Evolutionary conservation across 1,140 invertebrate species (phyloP), one percentile per base, ranked within the genome.

Genomic region (Metopolophium dirhodum): DNA sequence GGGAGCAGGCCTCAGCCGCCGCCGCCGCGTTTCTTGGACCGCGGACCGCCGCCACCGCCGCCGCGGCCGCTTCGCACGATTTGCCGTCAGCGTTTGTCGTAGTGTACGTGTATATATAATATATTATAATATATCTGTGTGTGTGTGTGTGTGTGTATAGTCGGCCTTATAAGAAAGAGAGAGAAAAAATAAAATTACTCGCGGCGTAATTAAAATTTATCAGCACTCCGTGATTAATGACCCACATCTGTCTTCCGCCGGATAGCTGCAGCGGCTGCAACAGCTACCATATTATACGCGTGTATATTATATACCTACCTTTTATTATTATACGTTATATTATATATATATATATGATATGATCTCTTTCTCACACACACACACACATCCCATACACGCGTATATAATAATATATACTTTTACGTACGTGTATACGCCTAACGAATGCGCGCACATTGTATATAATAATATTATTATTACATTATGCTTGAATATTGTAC

Each of bases 141-240:
- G 11, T 68, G 9, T n/a, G 3, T n/a, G 61, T 68, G 30, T 68
- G 30, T 41, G 85, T 14, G 41, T 41, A 3, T 30, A 41, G 85
- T 30, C 45, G 41, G 85, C 41, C 41, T 41, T 14, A n/a, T 20
- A 20, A 49, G 14, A 86, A 11, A 47, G 26, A 49, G n/a, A 54
- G 2, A 22, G 20, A 54, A 57, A 35, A 37, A 54, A 37, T 26
- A 89, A 54, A 51, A n/a, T 41, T 9, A 14, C 37, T 26, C 61
- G 41, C n/a, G 68, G 45, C 45, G 41, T 91, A 91, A 91, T 91
- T 91, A 91, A 91, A 91, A 91, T 91, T 91, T 91, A 91, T 91
- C 90, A 49, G 90, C 90, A 49, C 68, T 91, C 37, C 23, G 90
- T 82, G 90, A 91, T 90, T 90, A 68, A 91, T 91, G 68, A 91